Evolutionary conservation across 2,888 invertebrate genomes (phyloP).

Genomic region (Euplexia lucipara): DNA sequence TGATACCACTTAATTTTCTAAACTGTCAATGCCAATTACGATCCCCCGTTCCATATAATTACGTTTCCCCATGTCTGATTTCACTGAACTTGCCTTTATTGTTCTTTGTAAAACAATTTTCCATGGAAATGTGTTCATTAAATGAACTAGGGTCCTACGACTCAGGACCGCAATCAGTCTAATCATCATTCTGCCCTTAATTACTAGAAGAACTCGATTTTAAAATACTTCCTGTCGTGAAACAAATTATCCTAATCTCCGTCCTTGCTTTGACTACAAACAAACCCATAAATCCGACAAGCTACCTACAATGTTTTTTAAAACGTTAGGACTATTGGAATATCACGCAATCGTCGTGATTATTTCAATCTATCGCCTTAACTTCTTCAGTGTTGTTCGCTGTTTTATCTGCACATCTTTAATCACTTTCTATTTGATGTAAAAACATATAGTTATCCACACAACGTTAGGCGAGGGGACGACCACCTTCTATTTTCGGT

Average conservation of each 20-base stretch:
- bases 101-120: slow-evolving; percentile 1
- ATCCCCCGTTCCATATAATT: slow-evolving; percentile 2
- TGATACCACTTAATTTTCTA: slow-evolving; percentile 34
- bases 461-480: slow-evolving; percentile 76
- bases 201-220: slow-evolving; percentile 40
- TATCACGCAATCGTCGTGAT: slow-evolving; percentile 9
- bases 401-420: slow-evolving; percentile 66
- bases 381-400: slow-evolving; percentile 8
- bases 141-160: slow-evolving; percentile 25
- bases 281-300: slow-evolving; percentile 35
- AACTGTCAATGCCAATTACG: slow-evolving; percentile 13
- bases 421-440: slow-evolving; percentile 76
- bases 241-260: slow-evolving; percentile 48
- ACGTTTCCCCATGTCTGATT: slow-evolving; percentile 6
- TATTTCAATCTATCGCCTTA: slow-evolving; percentile 15
- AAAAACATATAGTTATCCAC: slow-evolving; percentile 67
- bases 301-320: slow-evolving; percentile 38
- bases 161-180: slow-evolving; percentile 20
- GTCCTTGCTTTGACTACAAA: slow-evolving; percentile 43
- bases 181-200: slow-evolving; percentile 44
- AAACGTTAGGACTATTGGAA: slow-evolving; percentile 15
- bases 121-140: slow-evolving; percentile 21
- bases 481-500: slow-evolving; percentile 86
- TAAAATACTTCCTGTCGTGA: slow-evolving; percentile 31
- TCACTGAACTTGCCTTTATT: slow-evolving; percentile 11